These are phyloP conservation scores for Lytechinus pictus DNA, from an alignment of 35 echinoderm and acorn worm species.

Conservation along the genomic window DNA sequence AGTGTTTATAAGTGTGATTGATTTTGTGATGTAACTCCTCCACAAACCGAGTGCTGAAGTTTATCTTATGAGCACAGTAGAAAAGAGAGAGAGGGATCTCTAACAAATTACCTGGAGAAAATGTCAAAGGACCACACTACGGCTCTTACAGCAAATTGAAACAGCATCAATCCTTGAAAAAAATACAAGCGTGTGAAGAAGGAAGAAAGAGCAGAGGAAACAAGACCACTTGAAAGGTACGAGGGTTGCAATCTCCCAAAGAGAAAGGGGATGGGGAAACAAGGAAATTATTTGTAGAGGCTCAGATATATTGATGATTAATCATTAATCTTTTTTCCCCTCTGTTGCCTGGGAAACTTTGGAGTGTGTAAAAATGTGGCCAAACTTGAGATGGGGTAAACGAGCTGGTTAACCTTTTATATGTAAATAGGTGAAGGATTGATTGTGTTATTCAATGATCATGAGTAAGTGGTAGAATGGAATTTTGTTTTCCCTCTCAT, in stretches of 20 bases:
- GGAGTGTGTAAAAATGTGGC: neutral
- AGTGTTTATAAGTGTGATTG: constrained; percentile 11
- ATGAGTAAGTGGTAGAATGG: neutral
- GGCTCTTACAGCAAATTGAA: constrained; percentile 5
- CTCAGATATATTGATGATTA: neutral
- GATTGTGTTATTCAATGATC: neutral
- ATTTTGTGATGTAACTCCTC: neutral
- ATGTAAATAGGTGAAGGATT: neutral
- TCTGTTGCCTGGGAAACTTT: neutral
- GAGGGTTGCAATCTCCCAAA: neutral
- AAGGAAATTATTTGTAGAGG: neutral
- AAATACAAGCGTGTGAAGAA: neutral
- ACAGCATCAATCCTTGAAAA: neutral
- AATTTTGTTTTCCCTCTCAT: neutral
- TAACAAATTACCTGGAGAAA: neutral
- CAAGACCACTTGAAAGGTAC: neutral
- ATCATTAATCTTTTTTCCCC: neutral
- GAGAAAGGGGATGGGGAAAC: neutral
- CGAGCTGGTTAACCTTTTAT: neutral
- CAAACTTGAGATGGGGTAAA: neutral
- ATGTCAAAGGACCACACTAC: neutral
- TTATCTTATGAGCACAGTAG: neutral
- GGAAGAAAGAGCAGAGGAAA: neutral
- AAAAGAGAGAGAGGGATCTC: neutral
- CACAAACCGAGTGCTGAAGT: neutral